A percentile compares a stretch with the other conserved stretches of the same genome.
Conservation (phyloP, 2,797 vertebrate species). For the Manis pentadactyla region DNA sequence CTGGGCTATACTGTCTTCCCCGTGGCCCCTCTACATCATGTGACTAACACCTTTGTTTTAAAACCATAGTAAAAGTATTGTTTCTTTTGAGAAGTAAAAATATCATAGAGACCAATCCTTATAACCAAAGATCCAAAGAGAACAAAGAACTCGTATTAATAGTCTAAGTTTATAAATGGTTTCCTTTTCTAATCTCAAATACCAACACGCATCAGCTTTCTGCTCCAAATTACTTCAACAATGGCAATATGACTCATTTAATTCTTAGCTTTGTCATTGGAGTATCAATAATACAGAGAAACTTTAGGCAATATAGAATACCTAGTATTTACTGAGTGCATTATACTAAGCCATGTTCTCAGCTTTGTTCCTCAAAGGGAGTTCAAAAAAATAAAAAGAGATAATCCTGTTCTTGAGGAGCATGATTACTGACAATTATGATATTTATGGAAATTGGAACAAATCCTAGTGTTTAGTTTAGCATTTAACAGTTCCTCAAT, state of each 20-base stretch:
- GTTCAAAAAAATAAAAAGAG: slow-evolving; percentile 26
- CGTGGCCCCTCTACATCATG: too few species aligned
- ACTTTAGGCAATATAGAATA: neutral
- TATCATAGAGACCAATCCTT: neutral
- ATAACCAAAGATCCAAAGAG: neutral
- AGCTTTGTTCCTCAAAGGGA: slow-evolving; percentile 2
- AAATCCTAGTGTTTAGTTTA: slow-evolving; percentile 33
- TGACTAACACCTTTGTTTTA: neutral
- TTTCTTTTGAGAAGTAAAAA: neutral
- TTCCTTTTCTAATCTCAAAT: slow-evolving; percentile 31
- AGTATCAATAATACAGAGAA: neutral
- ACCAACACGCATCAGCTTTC: neutral
- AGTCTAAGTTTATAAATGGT: neutral
- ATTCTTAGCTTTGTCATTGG: slow-evolving; percentile 1
- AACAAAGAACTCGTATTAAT: neutral
- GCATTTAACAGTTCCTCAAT: slow-evolving; percentile 2
- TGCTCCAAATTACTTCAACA: slow-evolving; percentile 24
- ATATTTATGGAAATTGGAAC: slow-evolving; percentile 20
- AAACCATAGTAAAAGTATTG: slow-evolving; percentile 44
- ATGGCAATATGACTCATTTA: neutral
- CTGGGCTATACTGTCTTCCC: too few species aligned
- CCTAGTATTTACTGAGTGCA: neutral
- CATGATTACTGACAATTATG: slow-evolving; percentile 10
- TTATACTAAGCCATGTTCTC: neutral
- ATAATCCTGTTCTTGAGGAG: neutral